Evolutionary conservation across 2,113 vertebrate species (phyloP), one percentile per base, ranked within the genome.

Genomic region (Lophochroa leadbeateri): DNA sequence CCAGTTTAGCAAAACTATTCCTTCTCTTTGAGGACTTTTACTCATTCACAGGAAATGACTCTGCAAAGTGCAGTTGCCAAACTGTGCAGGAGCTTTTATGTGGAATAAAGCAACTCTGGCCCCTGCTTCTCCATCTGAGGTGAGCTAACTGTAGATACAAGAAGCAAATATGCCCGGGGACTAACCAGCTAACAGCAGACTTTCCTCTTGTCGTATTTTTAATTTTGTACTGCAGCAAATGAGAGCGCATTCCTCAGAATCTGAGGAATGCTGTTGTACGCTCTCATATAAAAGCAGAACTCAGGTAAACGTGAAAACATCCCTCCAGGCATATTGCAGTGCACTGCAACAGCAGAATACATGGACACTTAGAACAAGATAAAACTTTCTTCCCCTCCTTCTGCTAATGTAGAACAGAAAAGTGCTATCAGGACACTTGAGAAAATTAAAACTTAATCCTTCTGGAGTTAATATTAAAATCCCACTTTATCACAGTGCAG

Each of bases 31-130:
- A 87, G 49, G 80, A 33, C 11, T 86, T 92, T 87, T 69, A 76
- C 53, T 74, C 69, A 68, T 78, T 87, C 82, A 55, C 44, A 93
- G 74, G 78, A 92, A 93, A 92, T 84, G 58, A 72, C 63, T 91
- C 47, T 90, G 47, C 64, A 84, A 92, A 93, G 39, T 61, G 49
- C 28, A 68, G 47, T 52, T 89, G 52, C 91, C 46, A 91, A 92
- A 49, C 60, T 31, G 43, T 86, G 58, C 7, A 1, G 44, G 31
- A 83, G 18, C n/a, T 84, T 71, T 87, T 65, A 35, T 41, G 31
- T 69, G n/a, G 47, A 81, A 52, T 33, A 50, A 61, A 8, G 47
- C 39, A 77, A 72, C 33, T 46, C 69, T 82, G 35, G 33, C 65
- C 18, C 60, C 55, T 50, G 14, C 67, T 91, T 70, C 72, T 67